Base-by-base conservation (phyloP, 1,140 invertebrate species). In the Metaphire vulgaris region DNA sequence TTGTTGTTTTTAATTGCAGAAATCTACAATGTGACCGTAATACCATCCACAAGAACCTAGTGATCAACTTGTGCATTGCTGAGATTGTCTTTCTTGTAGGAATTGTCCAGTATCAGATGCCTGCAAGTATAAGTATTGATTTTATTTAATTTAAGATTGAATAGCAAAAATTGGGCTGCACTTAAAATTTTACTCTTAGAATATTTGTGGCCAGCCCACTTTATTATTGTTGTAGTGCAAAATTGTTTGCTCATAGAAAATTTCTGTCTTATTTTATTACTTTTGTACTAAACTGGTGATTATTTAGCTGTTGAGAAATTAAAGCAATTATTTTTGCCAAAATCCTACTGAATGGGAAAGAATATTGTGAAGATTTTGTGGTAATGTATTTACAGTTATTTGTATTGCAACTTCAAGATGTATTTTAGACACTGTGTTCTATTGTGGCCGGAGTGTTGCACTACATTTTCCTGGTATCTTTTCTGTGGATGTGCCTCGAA, bases 401-500 rank as follows among this genome's bases (percentile, higher is more conserved):
- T 6, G 6, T 21, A 56, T 56, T 56, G 41, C 41, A 56, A 12
- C 21, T 6, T 6, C 21, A 21, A 12, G 6, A 56, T 56, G 69
- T 72, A 29, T 80, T 79, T 31, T 77, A 86, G 81, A 75, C 94
- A 74, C 87, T 94, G 70, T 99, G 97, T 86, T 92, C 93, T 29
- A 88, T 97, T 33, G 91, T 98, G 77, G 96, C 96, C 77, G 92
- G 92, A 31, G 87, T 95, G 33, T 87, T 98, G 29, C 96, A 99
- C 86, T 98, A 94, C 87, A 93, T 97, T 87, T 97, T 98, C 87
- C 88, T 98, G 73, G 92, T 93, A 77, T 91, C 95, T 34, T 98
- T 98, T 86, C 91, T 92, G 74, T 99, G 97, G 97, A 97, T 98
- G 92, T 95, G 95, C 85, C 90, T 97, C 78, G 81, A 89, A 92